A percentile compares a stretch with the other conserved stretches of the same genome.
Evolutionary conservation across 2,888 invertebrate genomes (phyloP).

Genomic region (Dynastes grantii): DNA sequence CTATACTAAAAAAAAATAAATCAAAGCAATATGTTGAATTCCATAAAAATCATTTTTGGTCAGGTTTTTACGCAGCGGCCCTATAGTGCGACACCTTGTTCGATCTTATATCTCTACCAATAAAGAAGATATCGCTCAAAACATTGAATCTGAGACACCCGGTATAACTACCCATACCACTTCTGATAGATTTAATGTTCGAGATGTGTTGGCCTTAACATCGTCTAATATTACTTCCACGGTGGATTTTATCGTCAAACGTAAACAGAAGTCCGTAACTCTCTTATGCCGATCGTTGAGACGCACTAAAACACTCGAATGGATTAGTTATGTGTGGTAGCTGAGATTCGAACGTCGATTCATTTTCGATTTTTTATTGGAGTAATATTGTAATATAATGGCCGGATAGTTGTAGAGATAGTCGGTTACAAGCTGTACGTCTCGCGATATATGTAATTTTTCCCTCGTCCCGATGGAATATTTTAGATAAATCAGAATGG

Average conservation of each 20-base stretch:
- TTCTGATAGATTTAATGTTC: slow-evolving; percentile 22
- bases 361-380: slow-evolving; percentile 22
- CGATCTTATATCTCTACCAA: no score
- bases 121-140: no score
- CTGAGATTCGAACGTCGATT: slow-evolving; percentile 19
- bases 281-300: slow-evolving; percentile 25
- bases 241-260: slow-evolving; percentile 35
- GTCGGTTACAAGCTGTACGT: background rate
- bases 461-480: background rate
- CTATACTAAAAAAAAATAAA: no score
- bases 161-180: background rate
- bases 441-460: slow-evolving; percentile 5
- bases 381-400: slow-evolving; percentile 29
- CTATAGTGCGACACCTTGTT: no score
- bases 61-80: no score
- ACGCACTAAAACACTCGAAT: slow-evolving; percentile 16
- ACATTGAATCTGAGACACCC: no score
- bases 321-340: slow-evolving; percentile 36
- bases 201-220: slow-evolving; percentile 29
- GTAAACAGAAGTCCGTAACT: slow-evolving; percentile 35
- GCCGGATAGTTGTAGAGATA: slow-evolving; percentile 29
- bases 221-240: slow-evolving; percentile 20
- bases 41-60: no score
- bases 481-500: slow-evolving; percentile 5
- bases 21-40: no score